Percentiles rank a stretch among this genome's conserved stretches.
phyloP scores from a whole-genome alignment of 2,113 vertebrate genomes.

The Suricata suricatta region DNA sequence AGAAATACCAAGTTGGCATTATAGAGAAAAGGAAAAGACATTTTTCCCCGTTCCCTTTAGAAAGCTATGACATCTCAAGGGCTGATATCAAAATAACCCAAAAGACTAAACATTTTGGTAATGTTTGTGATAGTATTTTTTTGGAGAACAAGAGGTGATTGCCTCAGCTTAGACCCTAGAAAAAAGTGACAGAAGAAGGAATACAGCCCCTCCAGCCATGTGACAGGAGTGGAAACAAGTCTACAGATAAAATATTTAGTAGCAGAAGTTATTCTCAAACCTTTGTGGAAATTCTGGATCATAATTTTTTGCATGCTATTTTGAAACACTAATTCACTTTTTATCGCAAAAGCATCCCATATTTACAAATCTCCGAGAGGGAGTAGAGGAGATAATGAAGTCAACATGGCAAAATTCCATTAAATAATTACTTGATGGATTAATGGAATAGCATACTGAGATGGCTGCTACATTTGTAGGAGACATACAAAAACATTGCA shows the following conservation, averaged over 20 bases:
- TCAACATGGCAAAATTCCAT: neutral
- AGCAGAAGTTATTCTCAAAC: neutral
- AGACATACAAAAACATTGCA: neutral
- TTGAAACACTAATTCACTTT: slow-evolving; percentile 22
- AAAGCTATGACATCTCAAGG: neutral
- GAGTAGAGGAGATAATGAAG: slow-evolving; percentile 35
- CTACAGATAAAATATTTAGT: neutral
- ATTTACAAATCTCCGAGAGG: neutral
- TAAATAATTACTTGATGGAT: slow-evolving; percentile 1
- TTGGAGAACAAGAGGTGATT: neutral
- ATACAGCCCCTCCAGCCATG: neutral
- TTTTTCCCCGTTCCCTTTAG: neutral
- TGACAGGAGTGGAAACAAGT: neutral
- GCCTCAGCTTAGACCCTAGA: neutral
- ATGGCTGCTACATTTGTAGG: neutral
- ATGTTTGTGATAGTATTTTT: neutral
- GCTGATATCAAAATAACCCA: neutral
- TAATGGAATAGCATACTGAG: neutral
- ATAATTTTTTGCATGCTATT: neutral
- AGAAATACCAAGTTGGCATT: neutral
- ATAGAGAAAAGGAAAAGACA: neutral
- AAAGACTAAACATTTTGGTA: neutral
- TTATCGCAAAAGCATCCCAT: neutral
- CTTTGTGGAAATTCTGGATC: neutral
- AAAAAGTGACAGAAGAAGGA: neutral